Percentiles rank a stretch among this genome's conserved stretches.
Evolutionary conservation across 1,140 invertebrate genomes (phyloP).

Genomic region (Papilio polytes): DNA sequence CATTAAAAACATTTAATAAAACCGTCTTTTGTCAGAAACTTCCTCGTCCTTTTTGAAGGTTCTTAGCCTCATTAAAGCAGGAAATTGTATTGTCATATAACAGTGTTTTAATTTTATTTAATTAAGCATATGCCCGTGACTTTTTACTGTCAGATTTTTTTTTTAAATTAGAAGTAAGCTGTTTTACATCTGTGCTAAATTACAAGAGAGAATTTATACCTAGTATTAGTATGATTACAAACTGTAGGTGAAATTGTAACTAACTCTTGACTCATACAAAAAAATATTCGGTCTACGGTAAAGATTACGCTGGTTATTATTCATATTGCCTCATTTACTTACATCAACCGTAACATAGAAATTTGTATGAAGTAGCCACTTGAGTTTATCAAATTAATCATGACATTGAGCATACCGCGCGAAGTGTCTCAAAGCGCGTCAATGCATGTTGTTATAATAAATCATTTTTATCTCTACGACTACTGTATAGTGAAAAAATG

Average conservation of each 20-base stretch:
- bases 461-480: slow-evolving; percentile 2
- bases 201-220: too few species aligned
- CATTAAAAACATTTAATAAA: neutral
- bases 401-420: neutral
- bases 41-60: neutral
- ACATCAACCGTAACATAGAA: neutral
- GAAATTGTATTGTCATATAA: neutral
- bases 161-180: too few species aligned
- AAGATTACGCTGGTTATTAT: too few species aligned
- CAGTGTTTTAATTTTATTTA: neutral
- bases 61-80: slow-evolving; percentile 6
- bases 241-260: too few species aligned
- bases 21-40: neutral
- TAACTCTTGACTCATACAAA: too few species aligned
- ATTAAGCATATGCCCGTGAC: too few species aligned
- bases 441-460: neutral
- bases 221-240: too few species aligned
- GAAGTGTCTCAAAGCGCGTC: neutral
- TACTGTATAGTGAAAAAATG: neutral
- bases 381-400: neutral
- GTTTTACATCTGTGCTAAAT: too few species aligned
- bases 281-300: too few species aligned
- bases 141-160: too few species aligned
- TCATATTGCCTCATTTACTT: neutral
- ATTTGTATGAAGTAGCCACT: neutral